phyloP scores from a whole-genome alignment of 2,888 invertebrate genomes.

The Chymomyza amoena region DNA sequence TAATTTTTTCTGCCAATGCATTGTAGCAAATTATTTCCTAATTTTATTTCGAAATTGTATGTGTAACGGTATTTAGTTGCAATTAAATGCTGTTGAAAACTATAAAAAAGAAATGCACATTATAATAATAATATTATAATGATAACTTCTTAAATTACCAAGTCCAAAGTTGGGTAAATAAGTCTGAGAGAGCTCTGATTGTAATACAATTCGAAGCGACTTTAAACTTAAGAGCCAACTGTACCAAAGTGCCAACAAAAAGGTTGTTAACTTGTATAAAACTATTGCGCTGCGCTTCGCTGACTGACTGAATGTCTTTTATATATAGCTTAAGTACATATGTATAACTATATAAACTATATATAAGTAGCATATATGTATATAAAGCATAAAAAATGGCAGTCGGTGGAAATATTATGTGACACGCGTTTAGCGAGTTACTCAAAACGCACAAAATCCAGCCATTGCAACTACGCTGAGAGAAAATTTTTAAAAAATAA shows the following conservation, averaged over 20 bases:
- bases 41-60: constrained; percentile 22
- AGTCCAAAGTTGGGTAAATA: constrained; percentile 33
- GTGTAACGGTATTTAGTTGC: constrained; percentile 45
- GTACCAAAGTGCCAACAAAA: constrained; percentile 12
- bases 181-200: not conserved
- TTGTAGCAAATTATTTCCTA: constrained; percentile 16
- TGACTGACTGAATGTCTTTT: not conserved
- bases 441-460: constrained; percentile 14
- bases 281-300: not conserved
- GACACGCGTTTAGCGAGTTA: constrained; percentile 22
- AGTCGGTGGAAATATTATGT: constrained; percentile 21
- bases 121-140: not conserved
- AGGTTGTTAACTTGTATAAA: constrained; percentile 56
- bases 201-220: not conserved
- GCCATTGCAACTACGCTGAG: too few species aligned
- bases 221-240: not conserved
- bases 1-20: not conserved
- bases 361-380: constrained; percentile 26
- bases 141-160: not conserved
- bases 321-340: not conserved
- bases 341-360: not conserved
- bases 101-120: constrained; percentile 3
- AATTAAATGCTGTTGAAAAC: constrained; percentile 47
- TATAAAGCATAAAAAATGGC: constrained; percentile 23
- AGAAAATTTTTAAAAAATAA: too few species aligned